Evolutionary conservation across 2,888 invertebrate genomes (phyloP).

Genomic region (Erpobdella octoculata): DNA sequence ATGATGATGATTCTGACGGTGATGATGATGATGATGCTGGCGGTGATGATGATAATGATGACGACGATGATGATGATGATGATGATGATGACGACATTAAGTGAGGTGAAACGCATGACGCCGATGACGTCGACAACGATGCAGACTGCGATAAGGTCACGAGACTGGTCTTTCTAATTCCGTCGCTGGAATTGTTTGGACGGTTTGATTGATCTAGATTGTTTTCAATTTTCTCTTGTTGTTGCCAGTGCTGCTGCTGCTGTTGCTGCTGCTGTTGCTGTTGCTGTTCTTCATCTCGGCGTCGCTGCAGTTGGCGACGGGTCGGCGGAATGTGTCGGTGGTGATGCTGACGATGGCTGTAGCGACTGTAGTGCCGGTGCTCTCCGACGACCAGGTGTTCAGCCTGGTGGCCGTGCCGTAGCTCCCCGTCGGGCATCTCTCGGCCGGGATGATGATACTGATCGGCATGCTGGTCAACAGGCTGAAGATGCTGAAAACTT

Average conservation of each 20-base stretch:
- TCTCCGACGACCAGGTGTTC: too few relatives aligned
- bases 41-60: not conserved
- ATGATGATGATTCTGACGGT: not conserved
- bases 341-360: not conserved
- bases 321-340: not conserved
- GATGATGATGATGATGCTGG: not conserved
- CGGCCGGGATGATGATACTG: not conserved
- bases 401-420: not conserved
- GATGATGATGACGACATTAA: not conserved
- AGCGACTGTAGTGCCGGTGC: not conserved
- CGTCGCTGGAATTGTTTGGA: not conserved
- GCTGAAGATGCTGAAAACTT: not conserved
- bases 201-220: not conserved
- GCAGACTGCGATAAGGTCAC: not conserved
- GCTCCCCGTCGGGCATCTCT: not conserved
- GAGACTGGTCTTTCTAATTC: not conserved
- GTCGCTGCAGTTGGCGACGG: not conserved
- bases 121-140: not conserved
- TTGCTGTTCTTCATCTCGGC: not conserved
- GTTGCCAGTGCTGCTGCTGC: not conserved
- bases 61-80: not conserved
- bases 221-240: not conserved
- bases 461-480: not conserved
- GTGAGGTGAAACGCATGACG: not conserved
- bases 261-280: not conserved